A percentile compares a stretch with the other conserved stretches of the same genome.
phyloP scores from a whole-genome alignment of 2,888 invertebrate genomes.

The Eupelmus urozonus region DNA sequence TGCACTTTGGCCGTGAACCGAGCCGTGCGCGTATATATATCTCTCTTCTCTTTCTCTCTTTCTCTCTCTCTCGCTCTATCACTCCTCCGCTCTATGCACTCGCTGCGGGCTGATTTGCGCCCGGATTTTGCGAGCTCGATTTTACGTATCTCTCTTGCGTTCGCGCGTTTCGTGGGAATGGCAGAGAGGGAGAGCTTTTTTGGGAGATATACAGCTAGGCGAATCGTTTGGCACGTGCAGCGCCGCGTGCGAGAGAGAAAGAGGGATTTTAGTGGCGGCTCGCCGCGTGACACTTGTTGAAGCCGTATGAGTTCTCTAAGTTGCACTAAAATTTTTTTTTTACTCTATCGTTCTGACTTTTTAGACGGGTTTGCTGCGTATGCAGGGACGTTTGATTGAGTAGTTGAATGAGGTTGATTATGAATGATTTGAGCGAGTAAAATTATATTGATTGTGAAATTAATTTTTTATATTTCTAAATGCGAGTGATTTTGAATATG shows the following conservation, averaged over 20 bases:
- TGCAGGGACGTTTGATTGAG: no score
- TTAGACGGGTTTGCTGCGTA: no score
- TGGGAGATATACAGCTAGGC: background rate
- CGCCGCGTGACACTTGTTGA: conserved; percentile 50
- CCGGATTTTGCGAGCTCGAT: background rate
- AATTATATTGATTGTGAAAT: no score
- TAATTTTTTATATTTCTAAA: no score
- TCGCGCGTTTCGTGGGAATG: no score
- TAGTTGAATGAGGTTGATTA: no score
- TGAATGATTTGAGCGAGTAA: no score
- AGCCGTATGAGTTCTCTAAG: background rate
- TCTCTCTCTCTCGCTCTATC: conserved; percentile 14
- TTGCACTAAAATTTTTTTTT: background rate
- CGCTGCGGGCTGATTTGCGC: conserved; percentile 24
- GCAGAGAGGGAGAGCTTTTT: background rate
- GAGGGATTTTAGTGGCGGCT: conserved; percentile 19
- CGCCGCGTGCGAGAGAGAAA: no score
- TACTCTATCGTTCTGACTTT: no score
- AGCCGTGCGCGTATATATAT: conserved; percentile 23
- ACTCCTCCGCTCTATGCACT: background rate
- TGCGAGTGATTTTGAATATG: no score
- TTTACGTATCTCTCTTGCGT: conserved; percentile 25
- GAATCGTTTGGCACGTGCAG: background rate
- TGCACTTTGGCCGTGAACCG: conserved; percentile 58
- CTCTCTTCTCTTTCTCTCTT: conserved; percentile 15